These are phyloP conservation scores for Gadus chalcogrammus DNA, from an alignment of 2,113 vertebrate genomes.

Conservation along the genomic window DNA sequence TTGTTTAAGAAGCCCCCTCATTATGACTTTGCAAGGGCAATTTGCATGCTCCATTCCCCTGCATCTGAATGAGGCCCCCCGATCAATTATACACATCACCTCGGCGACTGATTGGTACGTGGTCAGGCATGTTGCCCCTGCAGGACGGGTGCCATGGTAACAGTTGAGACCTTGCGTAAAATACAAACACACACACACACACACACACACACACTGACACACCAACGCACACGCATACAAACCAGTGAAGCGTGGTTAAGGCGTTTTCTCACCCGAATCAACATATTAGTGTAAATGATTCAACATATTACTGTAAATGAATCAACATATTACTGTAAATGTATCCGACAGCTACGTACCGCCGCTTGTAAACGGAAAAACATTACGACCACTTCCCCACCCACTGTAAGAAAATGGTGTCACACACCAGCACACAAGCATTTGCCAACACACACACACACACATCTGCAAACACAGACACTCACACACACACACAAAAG, in stretches of 20 bases:
- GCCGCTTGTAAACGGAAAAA: too few species aligned
- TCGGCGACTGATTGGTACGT: slow-evolving; percentile 61
- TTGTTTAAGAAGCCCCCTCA: slow-evolving; percentile 57
- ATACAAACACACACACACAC: neutral
- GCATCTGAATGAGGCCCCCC: slow-evolving; percentile 59
- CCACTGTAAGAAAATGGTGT: neutral
- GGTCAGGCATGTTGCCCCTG: slow-evolving; percentile 46
- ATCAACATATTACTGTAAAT: neutral
- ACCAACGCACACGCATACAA: neutral
- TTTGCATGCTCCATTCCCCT: slow-evolving; percentile 67
- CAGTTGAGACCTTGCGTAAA: slow-evolving; percentile 24
- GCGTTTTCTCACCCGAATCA: too few species aligned
- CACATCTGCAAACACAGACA: neutral
- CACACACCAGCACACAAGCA: neutral
- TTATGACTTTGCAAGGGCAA: slow-evolving; percentile 68
- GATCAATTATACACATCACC: slow-evolving; percentile 69
- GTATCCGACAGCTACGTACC: neutral
- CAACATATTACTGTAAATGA: too few species aligned
- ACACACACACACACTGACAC: neutral
- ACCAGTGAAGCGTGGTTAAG: too few species aligned
- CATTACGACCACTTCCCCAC: neutral
- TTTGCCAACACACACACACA: neutral
- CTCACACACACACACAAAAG: too few species aligned
- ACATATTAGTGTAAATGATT: too few species aligned
- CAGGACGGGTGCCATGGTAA: slow-evolving; percentile 36